phyloP scores from a whole-genome alignment of 2,113 vertebrate species.

The Oxygymnocypris stewartii region DNA sequence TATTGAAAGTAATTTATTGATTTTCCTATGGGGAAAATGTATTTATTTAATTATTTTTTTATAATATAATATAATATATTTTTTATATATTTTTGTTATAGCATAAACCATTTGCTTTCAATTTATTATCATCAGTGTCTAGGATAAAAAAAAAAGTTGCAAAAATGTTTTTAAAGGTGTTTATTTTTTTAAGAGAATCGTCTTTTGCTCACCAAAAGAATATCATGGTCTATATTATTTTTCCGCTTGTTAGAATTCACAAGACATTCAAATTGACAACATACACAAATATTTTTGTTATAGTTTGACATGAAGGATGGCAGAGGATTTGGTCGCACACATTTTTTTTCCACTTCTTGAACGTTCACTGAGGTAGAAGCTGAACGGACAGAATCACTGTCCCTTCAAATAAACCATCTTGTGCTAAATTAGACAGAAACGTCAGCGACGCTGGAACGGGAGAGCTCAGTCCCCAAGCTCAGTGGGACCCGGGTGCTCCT shows the following conservation, averaged over 20 bases:
- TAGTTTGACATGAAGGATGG: background rate
- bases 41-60: no score
- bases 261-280: background rate
- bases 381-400: slow-evolving; percentile 23
- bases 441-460: slow-evolving; percentile 12
- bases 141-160: background rate
- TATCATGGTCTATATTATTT: no score
- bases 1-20: no score
- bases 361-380: slow-evolving; percentile 12
- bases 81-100: no score
- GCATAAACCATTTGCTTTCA: no score
- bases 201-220: no score
- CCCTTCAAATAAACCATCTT: slow-evolving; percentile 14
- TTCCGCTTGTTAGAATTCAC: no score
- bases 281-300: background rate
- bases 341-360: background rate
- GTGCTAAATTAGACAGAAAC: background rate
- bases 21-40: no score
- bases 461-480: slow-evolving; percentile 40
- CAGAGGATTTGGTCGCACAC: background rate
- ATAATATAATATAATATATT: no score
- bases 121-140: no score
- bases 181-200: no score
- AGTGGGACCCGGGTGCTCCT: slow-evolving; percentile 32
- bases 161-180: no score